Percentiles rank a stretch among this genome's conserved stretches.
phyloP scores from a whole-genome alignment of 2,888 invertebrate genomes.

The Cotesia congregata region DNA sequence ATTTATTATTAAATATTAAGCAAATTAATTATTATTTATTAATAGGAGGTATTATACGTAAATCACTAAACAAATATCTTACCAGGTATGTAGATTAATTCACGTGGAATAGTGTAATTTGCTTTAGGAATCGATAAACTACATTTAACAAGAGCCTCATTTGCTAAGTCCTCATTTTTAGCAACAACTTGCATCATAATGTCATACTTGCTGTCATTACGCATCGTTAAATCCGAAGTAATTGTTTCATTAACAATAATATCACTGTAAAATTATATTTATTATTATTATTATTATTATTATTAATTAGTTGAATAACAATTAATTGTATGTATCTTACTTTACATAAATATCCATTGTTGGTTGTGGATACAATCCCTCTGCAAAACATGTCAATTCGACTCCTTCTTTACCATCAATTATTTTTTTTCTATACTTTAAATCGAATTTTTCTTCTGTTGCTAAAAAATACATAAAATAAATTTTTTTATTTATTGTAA shows the following conservation, averaged over 20 bases:
- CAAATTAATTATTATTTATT: too few species aligned
- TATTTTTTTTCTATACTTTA: constrained; percentile 56
- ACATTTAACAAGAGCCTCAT: constrained; percentile 62
- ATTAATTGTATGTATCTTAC: constrained; percentile 56
- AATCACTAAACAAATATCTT: too few species aligned
- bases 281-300: neutral
- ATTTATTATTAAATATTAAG: neutral
- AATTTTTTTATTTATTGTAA: neutral
- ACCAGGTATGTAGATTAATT: constrained; percentile 64
- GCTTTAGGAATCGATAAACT: constrained; percentile 63
- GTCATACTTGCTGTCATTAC: constrained; percentile 59
- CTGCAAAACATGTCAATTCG: constrained; percentile 63
- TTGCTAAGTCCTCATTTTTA: constrained; percentile 59
- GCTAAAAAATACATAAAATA: constrained; percentile 54
- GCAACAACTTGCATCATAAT: constrained; percentile 61
- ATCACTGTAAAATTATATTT: constrained; percentile 53
- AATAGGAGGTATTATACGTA: too few species aligned
- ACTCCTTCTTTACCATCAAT: constrained; percentile 59
- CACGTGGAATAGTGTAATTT: constrained; percentile 61
- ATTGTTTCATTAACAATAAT: constrained; percentile 50
- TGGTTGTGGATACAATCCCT: constrained; percentile 65
- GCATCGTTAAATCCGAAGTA: constrained; percentile 56
- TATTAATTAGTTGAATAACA: neutral
- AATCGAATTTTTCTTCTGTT: constrained; percentile 63
- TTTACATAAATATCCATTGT: constrained; percentile 64